phyloP scores from a whole-genome alignment of 2,797 vertebrate genomes.

The Lepilemur septentrionalis region DNA sequence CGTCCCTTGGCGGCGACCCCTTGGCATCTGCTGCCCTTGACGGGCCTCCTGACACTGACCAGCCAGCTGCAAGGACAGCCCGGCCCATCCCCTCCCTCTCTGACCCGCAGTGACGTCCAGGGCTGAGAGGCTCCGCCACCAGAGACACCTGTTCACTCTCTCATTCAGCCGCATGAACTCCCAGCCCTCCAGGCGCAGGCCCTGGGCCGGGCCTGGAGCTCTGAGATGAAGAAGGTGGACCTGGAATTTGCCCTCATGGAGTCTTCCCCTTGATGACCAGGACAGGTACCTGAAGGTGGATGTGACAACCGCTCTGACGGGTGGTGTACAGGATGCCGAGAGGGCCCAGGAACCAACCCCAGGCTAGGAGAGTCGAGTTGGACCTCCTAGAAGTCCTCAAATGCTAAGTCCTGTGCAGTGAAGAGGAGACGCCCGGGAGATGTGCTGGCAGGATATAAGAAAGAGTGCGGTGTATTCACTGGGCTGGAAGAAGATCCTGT shows the following conservation, averaged over 20 bases:
- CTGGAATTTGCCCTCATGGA: neutral
- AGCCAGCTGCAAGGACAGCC: neutral
- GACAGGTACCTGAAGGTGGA: neutral
- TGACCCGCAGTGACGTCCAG: neutral
- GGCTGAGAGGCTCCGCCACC: neutral
- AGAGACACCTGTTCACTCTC: neutral
- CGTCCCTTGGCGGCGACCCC: rapidly evolving
- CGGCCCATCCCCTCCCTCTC: neutral
- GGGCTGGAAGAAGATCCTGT: neutral
- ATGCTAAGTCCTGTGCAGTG: neutral
- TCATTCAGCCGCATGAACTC: neutral
- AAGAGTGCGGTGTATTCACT: rapidly evolving
- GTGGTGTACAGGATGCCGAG: neutral
- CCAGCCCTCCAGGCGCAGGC: neutral
- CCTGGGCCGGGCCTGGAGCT: neutral
- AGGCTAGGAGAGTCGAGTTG: neutral
- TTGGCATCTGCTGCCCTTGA: neutral
- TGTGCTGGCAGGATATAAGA: neutral
- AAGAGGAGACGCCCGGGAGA: neutral
- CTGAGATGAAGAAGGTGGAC: rapidly evolving
- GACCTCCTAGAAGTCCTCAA: neutral
- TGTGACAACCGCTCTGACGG: neutral
- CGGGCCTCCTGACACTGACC: neutral
- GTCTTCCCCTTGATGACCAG: neutral
- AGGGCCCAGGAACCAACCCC: neutral